Evolutionary conservation across 2,797 vertebrate genomes (phyloP).

Genomic region (Hydrophis major): DNA sequence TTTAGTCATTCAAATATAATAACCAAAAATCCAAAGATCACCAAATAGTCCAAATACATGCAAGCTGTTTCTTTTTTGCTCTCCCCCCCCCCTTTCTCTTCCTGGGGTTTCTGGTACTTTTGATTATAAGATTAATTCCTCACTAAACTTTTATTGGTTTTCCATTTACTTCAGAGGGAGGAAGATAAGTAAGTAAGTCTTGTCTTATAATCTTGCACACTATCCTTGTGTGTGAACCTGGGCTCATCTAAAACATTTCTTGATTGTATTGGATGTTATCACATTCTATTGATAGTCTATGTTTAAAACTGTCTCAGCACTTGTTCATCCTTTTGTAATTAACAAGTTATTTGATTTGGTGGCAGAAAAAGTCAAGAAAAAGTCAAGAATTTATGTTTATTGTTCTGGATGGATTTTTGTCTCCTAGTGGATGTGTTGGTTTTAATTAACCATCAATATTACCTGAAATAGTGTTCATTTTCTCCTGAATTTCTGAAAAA

Average conservation of each 20-base stretch:
- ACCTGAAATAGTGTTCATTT: constrained; percentile 41
- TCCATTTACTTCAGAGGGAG: constrained; percentile 50
- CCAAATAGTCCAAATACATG: too few relatives aligned
- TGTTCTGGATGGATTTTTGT: constrained; percentile 40
- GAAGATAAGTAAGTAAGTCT: constrained; percentile 25
- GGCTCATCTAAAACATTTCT: constrained; percentile 61
- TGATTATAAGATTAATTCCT: constrained; percentile 53
- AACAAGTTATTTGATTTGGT: constrained; percentile 63
- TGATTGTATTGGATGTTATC: constrained; percentile 65
- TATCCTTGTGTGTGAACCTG: constrained; percentile 52
- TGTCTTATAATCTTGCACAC: constrained; percentile 50
- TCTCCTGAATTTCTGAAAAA: constrained; percentile 33
- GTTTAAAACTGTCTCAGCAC: constrained; percentile 51
- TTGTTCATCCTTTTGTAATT: constrained; percentile 65
- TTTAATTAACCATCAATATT: constrained; percentile 55
- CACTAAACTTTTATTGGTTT: constrained; percentile 25
- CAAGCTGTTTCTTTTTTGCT: too few relatives aligned
- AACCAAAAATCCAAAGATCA: too few relatives aligned
- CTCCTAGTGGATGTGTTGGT: constrained; percentile 46
- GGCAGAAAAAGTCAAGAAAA: constrained; percentile 47
- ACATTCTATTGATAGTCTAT: constrained; percentile 54
- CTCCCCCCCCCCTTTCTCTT: too few relatives aligned
- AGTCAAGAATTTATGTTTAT: neutral
- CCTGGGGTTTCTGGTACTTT: neutral
- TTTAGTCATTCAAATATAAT: too few relatives aligned